These are phyloP conservation scores for Opisthograptis luteolata DNA, from an alignment of 2,888 invertebrate species.

Conservation along the genomic window DNA sequence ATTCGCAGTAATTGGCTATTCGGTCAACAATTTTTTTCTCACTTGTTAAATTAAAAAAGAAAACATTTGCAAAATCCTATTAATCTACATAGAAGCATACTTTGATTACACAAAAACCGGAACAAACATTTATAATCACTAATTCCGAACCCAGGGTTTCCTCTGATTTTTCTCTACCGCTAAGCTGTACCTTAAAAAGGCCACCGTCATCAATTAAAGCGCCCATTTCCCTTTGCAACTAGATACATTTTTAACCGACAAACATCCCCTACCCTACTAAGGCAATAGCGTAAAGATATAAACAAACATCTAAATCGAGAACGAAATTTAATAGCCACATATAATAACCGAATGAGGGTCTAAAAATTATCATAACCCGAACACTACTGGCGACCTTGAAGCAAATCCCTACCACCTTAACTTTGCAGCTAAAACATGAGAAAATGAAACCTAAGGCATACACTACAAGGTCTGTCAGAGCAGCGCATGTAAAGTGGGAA, in stretches of 20 bases:
- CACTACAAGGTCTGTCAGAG: not conserved
- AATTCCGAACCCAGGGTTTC: too few relatives aligned
- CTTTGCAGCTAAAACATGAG: not conserved
- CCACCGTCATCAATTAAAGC: not conserved
- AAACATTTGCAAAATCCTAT: too few relatives aligned
- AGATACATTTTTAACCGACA: conserved; percentile 11
- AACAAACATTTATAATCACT: too few relatives aligned
- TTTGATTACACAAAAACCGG: too few relatives aligned
- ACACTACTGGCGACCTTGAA: conserved; percentile 54
- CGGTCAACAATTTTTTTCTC: too few relatives aligned
- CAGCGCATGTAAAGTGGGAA: conserved; percentile 1
- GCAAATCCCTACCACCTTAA: conserved; percentile 39
- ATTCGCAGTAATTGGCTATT: too few relatives aligned
- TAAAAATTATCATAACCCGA: conserved; percentile 64
- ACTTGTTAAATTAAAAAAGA: too few relatives aligned
- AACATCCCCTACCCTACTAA: conserved; percentile 25
- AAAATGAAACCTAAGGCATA: conserved; percentile 2
- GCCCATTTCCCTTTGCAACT: not conserved
- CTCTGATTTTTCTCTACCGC: not conserved
- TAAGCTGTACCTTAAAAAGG: not conserved
- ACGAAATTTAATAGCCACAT: conserved; percentile 56
- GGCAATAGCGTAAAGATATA: conserved; percentile 41
- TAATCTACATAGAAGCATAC: too few relatives aligned
- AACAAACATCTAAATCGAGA: conserved; percentile 54
- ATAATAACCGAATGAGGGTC: conserved; percentile 61